These are phyloP conservation scores for Gymnodraco acuticeps DNA, from an alignment of 2,797 vertebrate species.

Conservation along the genomic window DNA sequence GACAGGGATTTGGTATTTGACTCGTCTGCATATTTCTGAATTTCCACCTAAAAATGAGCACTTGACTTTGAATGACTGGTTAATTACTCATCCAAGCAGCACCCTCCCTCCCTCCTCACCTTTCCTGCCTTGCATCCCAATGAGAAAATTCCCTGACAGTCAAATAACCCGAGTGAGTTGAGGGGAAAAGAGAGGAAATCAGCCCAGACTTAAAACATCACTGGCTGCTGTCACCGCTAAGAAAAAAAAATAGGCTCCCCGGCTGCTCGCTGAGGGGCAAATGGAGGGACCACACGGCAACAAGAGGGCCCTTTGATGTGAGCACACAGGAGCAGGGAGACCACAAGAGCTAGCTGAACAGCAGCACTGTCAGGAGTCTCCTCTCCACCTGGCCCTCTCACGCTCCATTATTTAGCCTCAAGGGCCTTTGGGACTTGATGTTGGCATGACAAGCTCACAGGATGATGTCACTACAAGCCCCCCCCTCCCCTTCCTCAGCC, in stretches of 20 bases:
- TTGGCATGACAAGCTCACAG: conserved; percentile 73
- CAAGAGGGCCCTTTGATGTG: conserved; percentile 81
- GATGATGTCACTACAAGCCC: conserved; percentile 79
- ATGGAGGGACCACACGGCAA: conserved; percentile 82
- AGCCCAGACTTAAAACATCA: conserved; percentile 76
- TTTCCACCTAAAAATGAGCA: conserved; percentile 72
- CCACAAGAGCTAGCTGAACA: conserved; percentile 73
- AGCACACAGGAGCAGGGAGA: conserved; percentile 73
- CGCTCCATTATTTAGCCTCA: conserved; percentile 65
- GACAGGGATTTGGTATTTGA: conserved; percentile 59
- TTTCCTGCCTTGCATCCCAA: conserved; percentile 79
- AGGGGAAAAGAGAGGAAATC: conserved; percentile 60
- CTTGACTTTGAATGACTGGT: conserved; percentile 81
- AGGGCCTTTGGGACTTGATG: conserved; percentile 63
- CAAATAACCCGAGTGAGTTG: conserved; percentile 73
- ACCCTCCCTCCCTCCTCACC: conserved; percentile 53
- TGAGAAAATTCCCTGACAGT: conserved; percentile 79
- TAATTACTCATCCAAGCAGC: conserved; percentile 76
- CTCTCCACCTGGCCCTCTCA: conserved; percentile 77
- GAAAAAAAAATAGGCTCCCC: conserved; percentile 45
- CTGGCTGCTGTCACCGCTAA: conserved; percentile 68
- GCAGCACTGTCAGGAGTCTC: conserved; percentile 62
- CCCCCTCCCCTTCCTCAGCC: background rate
- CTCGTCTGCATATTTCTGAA: conserved; percentile 67
- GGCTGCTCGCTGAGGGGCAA: conserved; percentile 75